Base-by-base conservation (phyloP, 2,888 invertebrate species). In the Nemotelus nigrinus region DNA sequence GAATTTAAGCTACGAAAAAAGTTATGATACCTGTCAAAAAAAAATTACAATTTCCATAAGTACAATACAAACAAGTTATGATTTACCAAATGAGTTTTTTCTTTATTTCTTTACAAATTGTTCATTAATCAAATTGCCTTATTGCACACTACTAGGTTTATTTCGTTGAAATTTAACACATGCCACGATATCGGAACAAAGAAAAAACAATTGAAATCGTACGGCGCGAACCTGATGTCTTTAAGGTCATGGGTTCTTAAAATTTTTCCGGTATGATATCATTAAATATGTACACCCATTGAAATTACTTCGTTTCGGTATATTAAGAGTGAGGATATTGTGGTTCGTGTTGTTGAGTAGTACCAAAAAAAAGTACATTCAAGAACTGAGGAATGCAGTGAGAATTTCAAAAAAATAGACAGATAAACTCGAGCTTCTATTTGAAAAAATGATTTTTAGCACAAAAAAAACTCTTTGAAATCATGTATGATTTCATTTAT, bases 171-270 rank as follows among this genome's bases (percentile, higher is more conserved):
- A 57, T 57, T n/a, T n/a, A 57, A 53, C 53, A 8, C 53, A 44
- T 8, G 64, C 44, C 10, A 43, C 43, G n/a, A 39, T 47, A 5
- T 10, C 4, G 10, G 53, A 48, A 41, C 53, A 53, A 47, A 41
- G 7, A 55, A 70, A 70, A 70, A 70, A 55, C 10, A 8, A 8
- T 41, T 25, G 7, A 70, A 70, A 70, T 70, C 53, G 44, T 39
- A 67, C 3, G 48, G 39, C 48, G 44, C 63, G 63, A 74, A 74
- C 50, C 63, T 74, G 55, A 76, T 76, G 76, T 53, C 65, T 64
- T 76, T 78, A 78, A 78, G 78, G 77, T 78, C 78, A 78, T 58
- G 77, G 77, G 64, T 78, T 65, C 71, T 67, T 72, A 45, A 58
- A 25, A 39, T 67, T 70, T 70, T 70, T 70, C 70, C 70, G 70